Evolutionary conservation across 1,140 invertebrate genomes (phyloP).

Genomic region (Eupristina koningsbergeri): DNA sequence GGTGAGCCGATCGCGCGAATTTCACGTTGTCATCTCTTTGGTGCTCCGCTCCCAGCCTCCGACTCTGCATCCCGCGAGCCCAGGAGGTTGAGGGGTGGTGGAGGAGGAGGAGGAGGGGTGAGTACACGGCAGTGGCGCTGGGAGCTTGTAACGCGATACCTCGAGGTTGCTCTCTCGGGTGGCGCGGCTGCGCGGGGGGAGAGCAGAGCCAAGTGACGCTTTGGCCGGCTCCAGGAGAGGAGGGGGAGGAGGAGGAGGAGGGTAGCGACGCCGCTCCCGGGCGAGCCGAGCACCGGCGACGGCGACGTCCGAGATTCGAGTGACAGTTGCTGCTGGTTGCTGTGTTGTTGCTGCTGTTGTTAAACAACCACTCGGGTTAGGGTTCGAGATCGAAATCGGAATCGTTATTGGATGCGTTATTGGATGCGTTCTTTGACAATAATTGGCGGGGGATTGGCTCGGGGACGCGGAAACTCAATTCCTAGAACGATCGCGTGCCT

Average conservation of each 20-base stretch:
- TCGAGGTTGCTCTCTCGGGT: constrained; percentile 3
- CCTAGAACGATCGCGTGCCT: not conserved
- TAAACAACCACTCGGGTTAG: too few species aligned
- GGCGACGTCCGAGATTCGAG: too few species aligned
- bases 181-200: too few species aligned
- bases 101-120: not conserved
- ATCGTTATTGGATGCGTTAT: too few species aligned
- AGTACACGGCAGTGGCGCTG: constrained; percentile 18
- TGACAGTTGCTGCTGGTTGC: too few species aligned
- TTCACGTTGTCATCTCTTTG: not conserved
- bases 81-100: too few species aligned
- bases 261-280: not conserved
- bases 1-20: not conserved
- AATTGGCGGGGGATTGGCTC: not conserved
- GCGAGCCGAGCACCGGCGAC: too few species aligned
- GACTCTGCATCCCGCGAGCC: not conserved
- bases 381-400: too few species aligned
- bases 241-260: not conserved
- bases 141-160: constrained; percentile 48
- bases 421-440: too few species aligned
- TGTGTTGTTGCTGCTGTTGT: too few species aligned
- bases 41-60: not conserved
- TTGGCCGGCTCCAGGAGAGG: not conserved
- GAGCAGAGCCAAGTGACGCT: not conserved
- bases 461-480: not conserved